phyloP scores from a whole-genome alignment of 2,888 invertebrate species.

The Nomada fabriciana region DNA sequence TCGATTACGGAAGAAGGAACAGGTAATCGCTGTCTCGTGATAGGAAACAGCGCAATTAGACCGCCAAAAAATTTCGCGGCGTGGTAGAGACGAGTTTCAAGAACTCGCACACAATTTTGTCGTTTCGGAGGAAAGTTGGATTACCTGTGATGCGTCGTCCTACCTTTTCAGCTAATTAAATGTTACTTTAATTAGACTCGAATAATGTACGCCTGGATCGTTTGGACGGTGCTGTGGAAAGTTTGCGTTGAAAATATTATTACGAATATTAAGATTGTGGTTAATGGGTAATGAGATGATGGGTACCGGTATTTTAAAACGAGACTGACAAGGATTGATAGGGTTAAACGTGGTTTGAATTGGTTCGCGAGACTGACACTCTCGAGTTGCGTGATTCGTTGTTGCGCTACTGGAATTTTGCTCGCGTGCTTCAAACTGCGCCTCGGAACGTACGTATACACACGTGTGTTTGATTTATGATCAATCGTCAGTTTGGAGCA shows the following conservation, averaged over 20 bases:
- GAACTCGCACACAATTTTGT: background rate
- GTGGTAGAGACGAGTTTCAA: constrained; percentile 8
- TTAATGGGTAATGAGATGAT: background rate
- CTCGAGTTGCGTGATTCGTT: constrained; percentile 17
- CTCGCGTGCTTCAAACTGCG: constrained; percentile 28
- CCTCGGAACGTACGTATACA: background rate
- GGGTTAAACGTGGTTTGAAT: background rate
- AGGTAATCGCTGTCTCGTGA: constrained; percentile 53
- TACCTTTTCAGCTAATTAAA: too few species aligned
- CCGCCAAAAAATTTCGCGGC: constrained; percentile 44
- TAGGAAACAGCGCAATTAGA: constrained; percentile 66
- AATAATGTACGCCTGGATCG: background rate
- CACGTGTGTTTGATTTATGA: constrained; percentile 52
- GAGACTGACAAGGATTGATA: background rate
- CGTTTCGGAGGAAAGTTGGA: constrained; percentile 6
- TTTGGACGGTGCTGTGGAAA: background rate
- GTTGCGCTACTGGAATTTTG: background rate
- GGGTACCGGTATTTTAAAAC: background rate
- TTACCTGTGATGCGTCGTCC: background rate
- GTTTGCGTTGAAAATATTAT: background rate
- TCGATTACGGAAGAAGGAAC: constrained; percentile 53
- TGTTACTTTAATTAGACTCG: background rate
- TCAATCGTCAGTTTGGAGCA: constrained; percentile 15
- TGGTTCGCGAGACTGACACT: background rate
- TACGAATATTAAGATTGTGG: too few species aligned